phyloP scores from a whole-genome alignment of 2,888 invertebrate genomes.

The Rotaria socialis region DNA sequence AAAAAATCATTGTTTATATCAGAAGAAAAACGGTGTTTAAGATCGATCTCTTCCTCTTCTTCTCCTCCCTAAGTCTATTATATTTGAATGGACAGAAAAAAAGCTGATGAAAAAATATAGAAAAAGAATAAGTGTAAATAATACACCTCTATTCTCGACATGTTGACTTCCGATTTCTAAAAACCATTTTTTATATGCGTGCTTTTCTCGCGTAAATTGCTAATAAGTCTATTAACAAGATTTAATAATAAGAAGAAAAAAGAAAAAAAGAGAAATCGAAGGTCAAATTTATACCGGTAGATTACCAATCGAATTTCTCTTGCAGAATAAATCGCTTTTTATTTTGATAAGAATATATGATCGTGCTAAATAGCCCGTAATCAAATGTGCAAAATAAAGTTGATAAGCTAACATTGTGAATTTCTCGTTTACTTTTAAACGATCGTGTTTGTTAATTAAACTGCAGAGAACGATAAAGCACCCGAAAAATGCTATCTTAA shows the following conservation, averaged over 20 bases:
- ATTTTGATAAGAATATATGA: neutral
- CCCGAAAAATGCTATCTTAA: neutral
- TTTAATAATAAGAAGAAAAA: neutral
- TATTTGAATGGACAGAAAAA: neutral
- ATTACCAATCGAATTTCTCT: neutral
- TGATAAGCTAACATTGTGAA: neutral
- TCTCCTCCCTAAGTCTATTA: neutral
- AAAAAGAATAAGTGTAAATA: neutral
- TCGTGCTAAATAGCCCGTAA: neutral
- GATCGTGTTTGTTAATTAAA: slow-evolving; percentile 2
- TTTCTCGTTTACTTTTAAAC: neutral
- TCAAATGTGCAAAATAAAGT: neutral
- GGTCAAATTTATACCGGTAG: neutral
- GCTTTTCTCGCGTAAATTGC: neutral
- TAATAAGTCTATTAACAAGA: neutral
- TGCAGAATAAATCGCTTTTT: neutral
- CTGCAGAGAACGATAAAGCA: neutral
- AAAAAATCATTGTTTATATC: neutral
- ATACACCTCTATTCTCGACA: neutral
- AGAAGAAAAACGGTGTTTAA: neutral
- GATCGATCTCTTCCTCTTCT: slow-evolving; percentile 4
- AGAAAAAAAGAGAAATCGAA: neutral
- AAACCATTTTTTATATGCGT: neutral
- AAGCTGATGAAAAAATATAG: neutral
- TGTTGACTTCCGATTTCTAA: neutral